phyloP scores from a whole-genome alignment of 2,797 vertebrate species.

The Xenentodon cancila region DNA sequence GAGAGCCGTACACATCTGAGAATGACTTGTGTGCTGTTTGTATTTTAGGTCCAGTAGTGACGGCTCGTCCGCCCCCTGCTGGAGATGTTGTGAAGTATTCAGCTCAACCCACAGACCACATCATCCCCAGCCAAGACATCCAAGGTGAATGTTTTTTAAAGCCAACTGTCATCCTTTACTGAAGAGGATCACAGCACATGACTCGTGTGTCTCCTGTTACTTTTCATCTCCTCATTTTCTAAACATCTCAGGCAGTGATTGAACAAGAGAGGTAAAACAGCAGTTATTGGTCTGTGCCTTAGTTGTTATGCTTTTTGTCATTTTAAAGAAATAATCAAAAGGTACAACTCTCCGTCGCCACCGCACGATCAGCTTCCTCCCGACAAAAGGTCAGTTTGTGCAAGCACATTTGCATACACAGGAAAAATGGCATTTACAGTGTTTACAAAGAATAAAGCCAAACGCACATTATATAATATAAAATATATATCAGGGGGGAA shows the following conservation, averaged over 20 bases:
- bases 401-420: conserved; percentile 4
- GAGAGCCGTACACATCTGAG: background rate
- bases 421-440: background rate
- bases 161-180: background rate
- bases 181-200: background rate
- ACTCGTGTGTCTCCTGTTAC: background rate
- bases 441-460: conserved; percentile 22
- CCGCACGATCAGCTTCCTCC: conserved; percentile 48
- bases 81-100: conserved; percentile 87
- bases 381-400: conserved; percentile 70
- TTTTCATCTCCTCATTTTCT: background rate
- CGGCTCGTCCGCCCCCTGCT: conserved; percentile 67
- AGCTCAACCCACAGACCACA: conserved; percentile 79
- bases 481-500: conserved; percentile 8
- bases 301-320: background rate
- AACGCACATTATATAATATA: conserved; percentile 9
- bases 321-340: conserved; percentile 87
- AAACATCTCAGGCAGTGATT: background rate
- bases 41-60: conserved; percentile 72
- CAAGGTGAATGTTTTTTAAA: conserved; percentile 65
- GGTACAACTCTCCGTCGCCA: conserved; percentile 86
- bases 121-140: conserved; percentile 90
- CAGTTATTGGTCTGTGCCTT: background rate
- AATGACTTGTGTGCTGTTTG: conserved; percentile 12
- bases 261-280: background rate